A percentile compares a stretch with the other conserved stretches of the same genome.
These are phyloP conservation scores for Falco cherrug DNA, from an alignment of 2,797 vertebrate species.

Conservation along the genomic window DNA sequence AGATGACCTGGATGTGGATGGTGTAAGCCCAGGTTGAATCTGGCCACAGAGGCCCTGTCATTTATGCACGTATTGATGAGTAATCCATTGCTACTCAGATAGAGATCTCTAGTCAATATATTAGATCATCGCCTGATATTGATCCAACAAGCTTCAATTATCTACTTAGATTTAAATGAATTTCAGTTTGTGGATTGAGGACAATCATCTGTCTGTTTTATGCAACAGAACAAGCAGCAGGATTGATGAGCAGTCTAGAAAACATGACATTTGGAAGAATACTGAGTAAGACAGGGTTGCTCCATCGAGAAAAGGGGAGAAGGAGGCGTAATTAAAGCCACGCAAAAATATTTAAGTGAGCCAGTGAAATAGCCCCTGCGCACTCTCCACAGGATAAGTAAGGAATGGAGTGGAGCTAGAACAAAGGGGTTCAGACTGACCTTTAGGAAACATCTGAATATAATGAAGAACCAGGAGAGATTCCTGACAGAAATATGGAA, in stretches of 20 bases:
- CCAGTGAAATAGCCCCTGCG: not conserved
- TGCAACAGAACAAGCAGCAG: not conserved
- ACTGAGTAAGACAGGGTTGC: not conserved
- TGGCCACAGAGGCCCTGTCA: not conserved
- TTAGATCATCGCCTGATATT: slow-evolving; percentile 50
- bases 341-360: not conserved
- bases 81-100: not conserved
- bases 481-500: not conserved
- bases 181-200: slow-evolving; percentile 32
- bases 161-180: slow-evolving; percentile 12
- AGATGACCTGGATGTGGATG: not conserved
- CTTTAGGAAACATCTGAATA: not conserved
- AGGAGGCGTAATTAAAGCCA: not conserved
- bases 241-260: not conserved
- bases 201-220: not conserved
- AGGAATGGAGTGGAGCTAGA: not conserved
- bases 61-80: slow-evolving; percentile 8
- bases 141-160: slow-evolving; percentile 50
- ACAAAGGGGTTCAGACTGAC: not conserved
- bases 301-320: not conserved
- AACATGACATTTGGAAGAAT: not conserved
- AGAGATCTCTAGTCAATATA: slow-evolving; percentile 23
- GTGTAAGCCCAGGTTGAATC: not conserved
- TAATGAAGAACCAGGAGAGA: not conserved
- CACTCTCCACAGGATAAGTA: not conserved